Conservation (phyloP, 2,888 invertebrate genomes). For the Eupelmus urozonus region DNA sequence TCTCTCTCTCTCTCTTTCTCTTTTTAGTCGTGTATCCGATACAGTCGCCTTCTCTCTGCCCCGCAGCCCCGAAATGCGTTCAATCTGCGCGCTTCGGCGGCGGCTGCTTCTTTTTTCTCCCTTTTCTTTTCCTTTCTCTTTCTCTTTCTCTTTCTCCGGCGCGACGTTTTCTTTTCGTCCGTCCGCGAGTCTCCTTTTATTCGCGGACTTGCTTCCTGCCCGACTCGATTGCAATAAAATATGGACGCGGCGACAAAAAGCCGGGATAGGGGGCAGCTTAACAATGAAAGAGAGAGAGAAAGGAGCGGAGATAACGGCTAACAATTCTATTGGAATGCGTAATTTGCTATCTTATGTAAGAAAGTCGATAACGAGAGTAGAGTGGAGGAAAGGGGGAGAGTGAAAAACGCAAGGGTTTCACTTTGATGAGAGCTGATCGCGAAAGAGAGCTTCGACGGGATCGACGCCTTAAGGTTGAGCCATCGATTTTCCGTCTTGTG, state of each 20-base stretch:
- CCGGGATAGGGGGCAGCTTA: background rate
- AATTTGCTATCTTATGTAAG: slow-evolving; percentile 24
- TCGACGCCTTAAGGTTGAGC: too few relatives aligned
- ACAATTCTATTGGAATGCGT: slow-evolving; percentile 32
- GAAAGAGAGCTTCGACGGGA: too few relatives aligned
- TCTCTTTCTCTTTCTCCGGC: background rate
- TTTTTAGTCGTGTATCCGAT: slow-evolving; percentile 39
- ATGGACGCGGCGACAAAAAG: slow-evolving; percentile 1
- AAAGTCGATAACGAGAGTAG: slow-evolving; percentile 19
- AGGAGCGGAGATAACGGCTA: slow-evolving; percentile 13
- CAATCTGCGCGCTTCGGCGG: slow-evolving; percentile 44
- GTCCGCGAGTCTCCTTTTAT: slow-evolving; percentile 7
- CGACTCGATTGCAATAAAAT: slow-evolving; percentile 34
- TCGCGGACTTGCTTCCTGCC: slow-evolving; percentile 18
- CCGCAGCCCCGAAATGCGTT: slow-evolving; percentile 47
- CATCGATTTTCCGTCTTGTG: too few relatives aligned
- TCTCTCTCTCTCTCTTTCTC: slow-evolving; percentile 11
- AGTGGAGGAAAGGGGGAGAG: slow-evolving; percentile 2
- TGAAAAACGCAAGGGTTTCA: slow-evolving; percentile 19
- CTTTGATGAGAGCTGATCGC: too few relatives aligned
- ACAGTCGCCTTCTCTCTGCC: slow-evolving; percentile 23
- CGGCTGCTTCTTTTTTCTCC: slow-evolving; percentile 20
- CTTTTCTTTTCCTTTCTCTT: slow-evolving; percentile 6
- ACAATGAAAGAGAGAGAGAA: background rate
- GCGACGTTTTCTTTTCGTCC: slow-evolving; percentile 4